Evolutionary conservation across 2,888 invertebrate species (phyloP).

Genomic region (Lepidochrysops patricia): DNA sequence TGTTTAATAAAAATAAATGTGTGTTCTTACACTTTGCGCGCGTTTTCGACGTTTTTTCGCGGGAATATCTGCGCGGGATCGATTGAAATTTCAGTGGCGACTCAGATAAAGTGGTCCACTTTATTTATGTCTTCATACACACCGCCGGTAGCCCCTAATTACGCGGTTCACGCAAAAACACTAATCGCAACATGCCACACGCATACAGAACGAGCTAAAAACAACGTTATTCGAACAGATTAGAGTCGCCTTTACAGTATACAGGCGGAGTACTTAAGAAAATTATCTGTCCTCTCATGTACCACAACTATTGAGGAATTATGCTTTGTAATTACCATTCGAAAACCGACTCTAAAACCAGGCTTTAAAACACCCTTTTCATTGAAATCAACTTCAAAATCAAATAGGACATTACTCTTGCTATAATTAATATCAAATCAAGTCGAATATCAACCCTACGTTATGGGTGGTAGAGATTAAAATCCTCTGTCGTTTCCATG

Average conservation of each 20-base stretch:
- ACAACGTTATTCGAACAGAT: not conserved
- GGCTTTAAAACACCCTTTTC: slow-evolving; percentile 1
- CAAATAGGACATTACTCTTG: slow-evolving; percentile 21
- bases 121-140: slow-evolving; percentile 74
- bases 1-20: slow-evolving; percentile 5
- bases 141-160: slow-evolving; percentile 73
- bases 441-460: slow-evolving; percentile 6
- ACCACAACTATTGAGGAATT: slow-evolving; percentile 14
- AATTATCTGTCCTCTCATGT: slow-evolving; percentile 13
- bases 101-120: slow-evolving; percentile 48
- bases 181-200: slow-evolving; percentile 50
- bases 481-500: slow-evolving; percentile 18
- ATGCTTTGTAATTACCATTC: not conserved
- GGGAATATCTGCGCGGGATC: slow-evolving; percentile 37
- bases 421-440: not conserved
- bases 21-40: slow-evolving; percentile 5
- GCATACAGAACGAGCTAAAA: slow-evolving; percentile 4
- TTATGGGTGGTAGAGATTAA: slow-evolving; percentile 15
- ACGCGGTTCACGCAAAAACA: slow-evolving; percentile 65
- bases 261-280: not conserved
- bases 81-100: slow-evolving; percentile 58
- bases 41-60: not conserved
- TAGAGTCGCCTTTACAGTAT: not conserved
- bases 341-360: slow-evolving; percentile 18
- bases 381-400: slow-evolving; percentile 3